Evolutionary conservation across 2,113 vertebrate species (phyloP), one percentile per base, ranked within the genome.

Genomic region (Trichechus manatus): DNA sequence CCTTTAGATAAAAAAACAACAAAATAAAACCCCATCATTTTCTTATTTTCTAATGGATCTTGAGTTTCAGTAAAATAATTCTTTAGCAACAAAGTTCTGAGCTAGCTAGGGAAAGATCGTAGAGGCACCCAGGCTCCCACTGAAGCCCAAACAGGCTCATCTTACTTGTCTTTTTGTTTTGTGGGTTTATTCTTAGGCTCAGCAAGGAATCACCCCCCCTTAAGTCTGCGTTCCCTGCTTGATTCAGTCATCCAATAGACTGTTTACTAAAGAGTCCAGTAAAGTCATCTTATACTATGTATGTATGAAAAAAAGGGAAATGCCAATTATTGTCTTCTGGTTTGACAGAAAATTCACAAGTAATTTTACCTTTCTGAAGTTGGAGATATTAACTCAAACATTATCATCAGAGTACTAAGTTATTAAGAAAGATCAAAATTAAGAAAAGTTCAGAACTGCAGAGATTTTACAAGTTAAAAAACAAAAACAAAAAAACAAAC

Each of bases 21-120:
- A 29, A 23, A 63, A 63, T 50, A 72, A 85, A 68, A 66, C 31
- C 9, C 56, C 22, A 23, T 25, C 70, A 53, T 78, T 63, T 44
- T 80, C 70, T 85, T 94, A 17, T 70, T 93, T 91, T 82, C 64
- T 39, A 66, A 84, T 36, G 91, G 9, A 27, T 95, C 77, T 84
- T 47, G 31, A 39, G 79, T 80, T 79, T 78, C 11, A 84, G 61
- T 64, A 86, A 47, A 80, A 72, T 66, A 75, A 81, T 50, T 79
- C 31, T 56, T 89, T 68, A 77, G 36, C 47, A 59, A 66, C 33
- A 68, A 86, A 92, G n/a, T 82, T 78, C 87, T 91, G 22, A 53
- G 33, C 19, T 72, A 56, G 15, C 47, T 81, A 61, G 50, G 5
- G 44, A 70, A 97, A 95, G 59, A 91, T 53, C 23, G 25, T 9